phyloP scores from a whole-genome alignment of 2,888 invertebrate genomes.

The Torymus texanus region DNA sequence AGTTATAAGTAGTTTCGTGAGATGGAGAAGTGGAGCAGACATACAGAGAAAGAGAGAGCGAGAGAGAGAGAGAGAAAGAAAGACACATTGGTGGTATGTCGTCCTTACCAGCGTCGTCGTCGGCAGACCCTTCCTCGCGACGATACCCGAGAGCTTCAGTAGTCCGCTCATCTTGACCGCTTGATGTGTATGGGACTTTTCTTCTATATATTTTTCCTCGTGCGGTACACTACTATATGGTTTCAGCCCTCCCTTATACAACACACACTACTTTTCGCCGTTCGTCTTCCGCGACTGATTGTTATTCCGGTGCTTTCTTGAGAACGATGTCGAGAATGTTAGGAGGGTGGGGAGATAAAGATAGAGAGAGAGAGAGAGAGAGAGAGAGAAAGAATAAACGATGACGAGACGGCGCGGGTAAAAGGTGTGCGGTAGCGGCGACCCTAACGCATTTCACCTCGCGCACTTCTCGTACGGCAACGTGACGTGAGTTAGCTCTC shows the following conservation, averaged over 20 bases:
- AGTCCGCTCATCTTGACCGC: conserved; percentile 66
- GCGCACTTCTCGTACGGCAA: conserved; percentile 71
- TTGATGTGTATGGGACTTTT: conserved; percentile 48
- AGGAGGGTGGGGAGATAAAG: no score
- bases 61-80: background rate
- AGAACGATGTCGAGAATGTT: no score
- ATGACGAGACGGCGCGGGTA: no score
- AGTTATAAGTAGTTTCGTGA: no score
- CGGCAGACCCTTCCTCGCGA: conserved; percentile 62
- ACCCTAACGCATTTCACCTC: conserved; percentile 57
- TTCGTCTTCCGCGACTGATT: background rate
- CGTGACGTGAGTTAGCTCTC: conserved; percentile 57
- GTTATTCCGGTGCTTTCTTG: background rate
- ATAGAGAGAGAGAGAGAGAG: no score
- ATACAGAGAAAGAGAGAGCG: background rate
- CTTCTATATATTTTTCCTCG: background rate
- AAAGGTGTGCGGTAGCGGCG: background rate
- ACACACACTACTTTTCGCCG: background rate
- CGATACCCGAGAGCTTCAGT: conserved; percentile 68
- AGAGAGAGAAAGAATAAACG: no score
- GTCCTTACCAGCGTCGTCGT: conserved; percentile 50
- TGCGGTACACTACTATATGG: no score
- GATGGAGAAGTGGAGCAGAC: no score
- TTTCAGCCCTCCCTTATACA: no score
- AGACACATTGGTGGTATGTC: no score